phyloP scores from a whole-genome alignment of 2,113 vertebrate genomes.

The Zapus hudsonius region DNA sequence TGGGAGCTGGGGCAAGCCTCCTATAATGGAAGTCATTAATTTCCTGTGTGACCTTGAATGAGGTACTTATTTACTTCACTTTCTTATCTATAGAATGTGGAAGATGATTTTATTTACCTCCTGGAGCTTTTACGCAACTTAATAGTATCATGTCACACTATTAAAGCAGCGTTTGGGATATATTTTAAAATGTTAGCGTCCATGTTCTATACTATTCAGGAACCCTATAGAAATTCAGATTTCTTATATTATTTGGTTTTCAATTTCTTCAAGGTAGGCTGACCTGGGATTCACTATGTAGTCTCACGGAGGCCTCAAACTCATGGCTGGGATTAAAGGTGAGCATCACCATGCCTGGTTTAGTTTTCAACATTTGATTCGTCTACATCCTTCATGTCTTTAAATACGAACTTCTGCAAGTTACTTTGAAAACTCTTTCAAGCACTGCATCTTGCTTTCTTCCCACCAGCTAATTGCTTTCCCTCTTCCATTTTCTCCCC shows the following conservation, averaged over 20 bases:
- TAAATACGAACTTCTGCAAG: background rate
- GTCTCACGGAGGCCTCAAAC: too few relatives aligned
- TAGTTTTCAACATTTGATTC: too few relatives aligned
- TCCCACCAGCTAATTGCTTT: background rate
- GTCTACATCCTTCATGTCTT: background rate
- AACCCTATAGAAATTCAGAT: background rate
- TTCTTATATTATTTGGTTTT: background rate
- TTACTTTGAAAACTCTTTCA: background rate
- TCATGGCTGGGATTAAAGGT: too few relatives aligned
- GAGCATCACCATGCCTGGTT: too few relatives aligned
- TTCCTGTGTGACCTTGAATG: background rate
- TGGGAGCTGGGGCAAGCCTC: background rate
- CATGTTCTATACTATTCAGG: background rate
- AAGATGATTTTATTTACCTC: background rate
- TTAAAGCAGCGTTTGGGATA: background rate
- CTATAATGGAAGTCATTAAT: background rate
- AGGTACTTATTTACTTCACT: background rate
- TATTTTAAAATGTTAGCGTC: background rate
- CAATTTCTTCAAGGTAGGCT: too few relatives aligned
- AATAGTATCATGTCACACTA: background rate
- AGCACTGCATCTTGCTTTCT: background rate
- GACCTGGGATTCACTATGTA: too few relatives aligned
- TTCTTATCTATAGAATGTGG: background rate
- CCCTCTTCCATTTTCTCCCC: background rate
- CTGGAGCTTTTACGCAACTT: background rate